Base-by-base conservation (phyloP, 2,888 invertebrate genomes). In the Cosmopolites sordidus region DNA sequence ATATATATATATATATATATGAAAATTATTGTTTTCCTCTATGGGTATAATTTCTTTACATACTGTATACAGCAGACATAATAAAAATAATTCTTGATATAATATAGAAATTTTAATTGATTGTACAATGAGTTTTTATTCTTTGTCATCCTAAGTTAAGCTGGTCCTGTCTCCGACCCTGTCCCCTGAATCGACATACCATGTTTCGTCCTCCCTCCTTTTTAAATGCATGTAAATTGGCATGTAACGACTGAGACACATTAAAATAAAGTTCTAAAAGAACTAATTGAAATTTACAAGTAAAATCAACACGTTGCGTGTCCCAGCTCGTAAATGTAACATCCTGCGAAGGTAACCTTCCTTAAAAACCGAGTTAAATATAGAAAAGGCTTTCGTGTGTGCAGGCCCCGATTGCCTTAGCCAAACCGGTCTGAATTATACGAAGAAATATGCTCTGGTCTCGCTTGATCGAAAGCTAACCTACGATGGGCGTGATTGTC, bases 291-390 rank as follows among this genome's bases (percentile, higher is more conserved):
- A 53, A 53, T 53, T 53, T 53, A 53, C 53, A 53, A 50, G 54
- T 50, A 47, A 54, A 54, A 54, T 50, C 54, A 48, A 54, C 50
- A 54, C 37, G 54, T 54, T 54, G 54, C 50, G 50, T 50, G 54
- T 27, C 46, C 43, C 12, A 48, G 43, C 48, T 43, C 30, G 46
- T 40, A 50, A 47, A 54, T 42, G 54, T 46, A 49, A 44, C 54
- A 54, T 54, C 49, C 54, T 44, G 53, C 48, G 33, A 54, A 27
- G 42, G 45, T 40, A 54, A 43, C 54, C 47, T 50, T 50, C 54
- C 47, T 50, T 46, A 50, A 54, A 50, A 54, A 50, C 44, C 43
- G 16, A 42, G 46, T 50, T 54, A 50, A 50, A 50, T 50, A 50
- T 50, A 47, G 50, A 49, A 54, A 54, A 37, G 39, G 29, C 22